Base-by-base conservation (phyloP, 1,140 invertebrate species). In the Cydia fagiglandana region DNA sequence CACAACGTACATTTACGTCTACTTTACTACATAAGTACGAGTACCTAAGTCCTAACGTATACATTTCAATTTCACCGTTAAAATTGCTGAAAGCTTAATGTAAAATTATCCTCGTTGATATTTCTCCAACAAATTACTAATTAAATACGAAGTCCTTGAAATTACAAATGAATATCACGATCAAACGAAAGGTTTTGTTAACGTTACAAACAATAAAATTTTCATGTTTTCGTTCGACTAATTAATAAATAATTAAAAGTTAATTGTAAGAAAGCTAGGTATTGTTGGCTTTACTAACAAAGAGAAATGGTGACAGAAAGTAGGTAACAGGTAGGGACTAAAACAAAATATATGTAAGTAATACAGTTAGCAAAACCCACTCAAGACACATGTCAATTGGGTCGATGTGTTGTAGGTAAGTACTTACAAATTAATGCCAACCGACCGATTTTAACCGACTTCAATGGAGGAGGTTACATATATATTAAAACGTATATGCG, bases 181-280 rank as follows among this genome's bases (percentile, higher is more conserved):
- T 56, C 53, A 56, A 56, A 56, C n/a, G 53, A 56, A 56, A 20
- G n/a, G 53, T 56, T 56, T 53, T 56, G 53, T 56, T 6, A 56
- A 56, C 53, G 15, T 56, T 4, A 9, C 15, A 56, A 56, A 20
- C 53, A 56, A 56, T 56, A n/a, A 56, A 20, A 56, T 20, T 56
- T 56, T n/a, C 6, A 6, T 56, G 53, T 56, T 56, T 20, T 56
- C n/a, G 53, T 56, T n/a, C n/a, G 15, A 56, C 4, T 56, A 56
- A 56, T 56, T 20, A 20, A 56, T 56, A 2, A 56, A 17, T 56
- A 56, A 56, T 56, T n/a, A 56, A 56, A 56, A 17, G 0, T 17
- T 17, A 15, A 17, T 56, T n/a, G 7, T 41, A 41, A 41, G 38
- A 9, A 41, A 41, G 7, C 2, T 41, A 41, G 7, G 38, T 41